Percentiles rank a stretch among this genome's conserved stretches.
These are phyloP conservation scores for Palloptera scutellata DNA, from an alignment of 2,888 invertebrate species.

Conservation along the genomic window DNA sequence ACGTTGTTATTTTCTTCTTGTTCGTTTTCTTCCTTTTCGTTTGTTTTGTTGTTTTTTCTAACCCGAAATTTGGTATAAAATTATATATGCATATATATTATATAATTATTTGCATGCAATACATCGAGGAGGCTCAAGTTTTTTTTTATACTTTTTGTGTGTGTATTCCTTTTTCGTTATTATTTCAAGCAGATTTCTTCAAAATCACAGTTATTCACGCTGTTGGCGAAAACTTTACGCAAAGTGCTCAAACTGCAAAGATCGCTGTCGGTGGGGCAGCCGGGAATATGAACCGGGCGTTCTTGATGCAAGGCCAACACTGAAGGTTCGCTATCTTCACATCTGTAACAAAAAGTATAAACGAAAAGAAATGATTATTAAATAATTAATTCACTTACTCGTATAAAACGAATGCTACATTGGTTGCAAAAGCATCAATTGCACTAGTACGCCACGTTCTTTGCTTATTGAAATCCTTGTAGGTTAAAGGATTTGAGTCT, in stretches of 20 bases:
- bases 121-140: background rate
- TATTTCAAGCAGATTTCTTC: slow-evolving; percentile 69
- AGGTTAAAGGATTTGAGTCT: slow-evolving; percentile 70
- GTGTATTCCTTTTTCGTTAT: background rate
- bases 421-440: slow-evolving; percentile 83
- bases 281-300: slow-evolving; percentile 72
- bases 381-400: slow-evolving; percentile 66
- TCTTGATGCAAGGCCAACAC: slow-evolving; percentile 81
- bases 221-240: slow-evolving; percentile 68
- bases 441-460: slow-evolving; percentile 70
- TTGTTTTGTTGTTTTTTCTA: no score
- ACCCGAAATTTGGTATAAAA: no score
- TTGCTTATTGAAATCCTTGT: slow-evolving; percentile 65
- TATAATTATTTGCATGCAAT: no score
- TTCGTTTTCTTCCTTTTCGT: no score
- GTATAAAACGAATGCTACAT: slow-evolving; percentile 78
- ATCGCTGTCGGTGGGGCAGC: slow-evolving; percentile 69
- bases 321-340: slow-evolving; percentile 59
- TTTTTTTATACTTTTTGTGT: background rate
- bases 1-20: no score
- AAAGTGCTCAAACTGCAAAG: slow-evolving; percentile 73
- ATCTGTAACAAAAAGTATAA: slow-evolving; percentile 63
- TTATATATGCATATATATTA: no score
- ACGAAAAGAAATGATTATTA: no score
- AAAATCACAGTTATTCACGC: slow-evolving; percentile 73